phyloP scores from a whole-genome alignment of 2,888 invertebrate species.

The Azorinus chamasolen region DNA sequence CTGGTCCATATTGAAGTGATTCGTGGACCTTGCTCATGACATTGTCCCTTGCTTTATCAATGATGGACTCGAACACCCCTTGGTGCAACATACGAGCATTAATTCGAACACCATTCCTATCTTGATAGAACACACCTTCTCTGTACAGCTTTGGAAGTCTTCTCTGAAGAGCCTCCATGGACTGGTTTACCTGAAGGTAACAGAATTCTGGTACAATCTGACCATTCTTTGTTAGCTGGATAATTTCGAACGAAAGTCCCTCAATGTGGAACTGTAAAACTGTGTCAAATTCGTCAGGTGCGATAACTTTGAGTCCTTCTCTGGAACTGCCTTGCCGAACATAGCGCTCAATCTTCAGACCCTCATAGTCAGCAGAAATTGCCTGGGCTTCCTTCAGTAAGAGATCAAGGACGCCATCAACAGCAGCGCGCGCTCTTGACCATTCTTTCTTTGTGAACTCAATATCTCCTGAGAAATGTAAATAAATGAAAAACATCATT shows the following conservation, averaged over 20 bases:
- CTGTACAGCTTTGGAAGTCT: slow-evolving; percentile 22
- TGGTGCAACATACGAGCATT: slow-evolving; percentile 33
- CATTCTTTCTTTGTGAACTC: slow-evolving; percentile 27
- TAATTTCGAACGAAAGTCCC: slow-evolving; percentile 11
- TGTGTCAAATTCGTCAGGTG: slow-evolving; percentile 60
- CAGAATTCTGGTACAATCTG: slow-evolving; percentile 30
- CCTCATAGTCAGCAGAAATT: slow-evolving; percentile 20
- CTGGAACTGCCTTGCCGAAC: slow-evolving; percentile 59
- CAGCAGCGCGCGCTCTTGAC: slow-evolving; percentile 17
- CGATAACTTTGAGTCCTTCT: slow-evolving; percentile 58
- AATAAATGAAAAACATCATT: no score
- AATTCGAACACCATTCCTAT: slow-evolving; percentile 5
- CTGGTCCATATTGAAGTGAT: background rate
- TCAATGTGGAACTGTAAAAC: slow-evolving; percentile 48
- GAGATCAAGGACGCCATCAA: slow-evolving; percentile 22
- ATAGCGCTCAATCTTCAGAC: slow-evolving; percentile 36
- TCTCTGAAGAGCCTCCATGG: background rate
- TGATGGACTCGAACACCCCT: slow-evolving; percentile 37
- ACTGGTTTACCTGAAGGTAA: slow-evolving; percentile 12
- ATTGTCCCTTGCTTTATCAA: slow-evolving; percentile 19
- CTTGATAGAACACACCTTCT: slow-evolving; percentile 16
- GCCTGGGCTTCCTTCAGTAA: slow-evolving; percentile 16
- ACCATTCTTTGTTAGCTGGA: slow-evolving; percentile 1
- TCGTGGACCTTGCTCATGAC: slow-evolving; percentile 6
- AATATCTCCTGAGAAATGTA: slow-evolving; percentile 29